These are phyloP conservation scores for Fulmarus glacialis DNA, from an alignment of 2,113 vertebrate species.

Conservation along the genomic window DNA sequence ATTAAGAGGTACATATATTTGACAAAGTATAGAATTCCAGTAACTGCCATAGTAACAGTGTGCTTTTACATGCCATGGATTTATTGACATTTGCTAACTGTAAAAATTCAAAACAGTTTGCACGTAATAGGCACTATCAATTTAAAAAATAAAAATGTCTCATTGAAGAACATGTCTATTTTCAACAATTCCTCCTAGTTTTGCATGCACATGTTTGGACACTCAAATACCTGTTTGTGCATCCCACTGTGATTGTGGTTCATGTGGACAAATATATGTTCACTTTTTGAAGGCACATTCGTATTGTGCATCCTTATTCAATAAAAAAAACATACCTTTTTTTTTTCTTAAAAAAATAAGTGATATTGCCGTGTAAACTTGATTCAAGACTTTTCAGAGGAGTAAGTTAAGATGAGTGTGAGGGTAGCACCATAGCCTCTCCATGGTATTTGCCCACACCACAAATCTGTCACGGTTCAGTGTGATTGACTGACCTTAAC, in stretches of 20 bases:
- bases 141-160: conserved; percentile 55
- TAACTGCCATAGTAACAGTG: conserved; percentile 67
- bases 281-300: background rate
- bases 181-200: background rate
- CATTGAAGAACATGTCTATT: background rate
- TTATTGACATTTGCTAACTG: conserved; percentile 75
- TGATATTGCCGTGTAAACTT: background rate
- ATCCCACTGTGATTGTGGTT: background rate
- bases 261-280: background rate
- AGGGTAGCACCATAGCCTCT: background rate
- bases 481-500: background rate
- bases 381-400: background rate
- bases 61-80: conserved; percentile 73
- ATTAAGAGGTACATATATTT: conserved; percentile 79
- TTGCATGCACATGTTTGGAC: background rate
- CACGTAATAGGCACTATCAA: conserved; percentile 26
- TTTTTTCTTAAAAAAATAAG: background rate
- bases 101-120: conserved; percentile 61
- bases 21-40: conserved; percentile 78
- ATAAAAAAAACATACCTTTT: background rate
- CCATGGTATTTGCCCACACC: background rate
- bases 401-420: background rate
- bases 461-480: background rate
- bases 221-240: background rate
- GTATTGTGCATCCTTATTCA: background rate